phyloP scores from a whole-genome alignment of 2,888 invertebrate genomes.

The Cosmia trapezina region DNA sequence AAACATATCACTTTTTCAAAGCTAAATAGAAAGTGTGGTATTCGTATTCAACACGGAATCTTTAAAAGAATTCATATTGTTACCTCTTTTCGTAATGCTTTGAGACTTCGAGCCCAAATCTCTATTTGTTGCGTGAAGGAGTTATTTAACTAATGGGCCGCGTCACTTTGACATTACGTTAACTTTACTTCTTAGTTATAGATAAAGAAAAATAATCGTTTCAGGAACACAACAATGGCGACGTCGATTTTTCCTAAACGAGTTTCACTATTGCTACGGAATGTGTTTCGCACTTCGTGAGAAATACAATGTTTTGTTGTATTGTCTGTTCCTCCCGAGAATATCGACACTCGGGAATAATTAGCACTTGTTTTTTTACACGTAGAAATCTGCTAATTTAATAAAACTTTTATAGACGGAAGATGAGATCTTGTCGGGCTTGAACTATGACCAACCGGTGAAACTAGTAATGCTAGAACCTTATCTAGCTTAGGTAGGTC shows the following conservation, averaged over 20 bases:
- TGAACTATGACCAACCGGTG: slow-evolving; percentile 53
- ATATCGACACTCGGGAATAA: slow-evolving; percentile 58
- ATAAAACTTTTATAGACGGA: slow-evolving; percentile 38
- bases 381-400: slow-evolving; percentile 55
- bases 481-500: slow-evolving; percentile 8
- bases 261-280: slow-evolving; percentile 74
- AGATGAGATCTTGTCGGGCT: slow-evolving; percentile 35
- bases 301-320: slow-evolving; percentile 69
- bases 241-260: slow-evolving; percentile 71
- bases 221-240: slow-evolving; percentile 70
- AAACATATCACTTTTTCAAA: slow-evolving; percentile 69
- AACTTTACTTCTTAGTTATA: slow-evolving; percentile 21
- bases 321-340: slow-evolving; percentile 55
- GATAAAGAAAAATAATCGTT: slow-evolving; percentile 48
- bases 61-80: slow-evolving; percentile 55
- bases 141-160: slow-evolving; percentile 54
- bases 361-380: slow-evolving; percentile 44
- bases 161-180: slow-evolving; percentile 17
- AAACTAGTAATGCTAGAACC: slow-evolving; percentile 35
- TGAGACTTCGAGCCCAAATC: slow-evolving; percentile 34
- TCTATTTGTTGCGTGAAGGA: slow-evolving; percentile 52
- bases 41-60: slow-evolving; percentile 60
- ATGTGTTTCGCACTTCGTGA: slow-evolving; percentile 72
- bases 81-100: slow-evolving; percentile 62
- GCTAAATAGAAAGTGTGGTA: slow-evolving; percentile 68